phyloP scores from a whole-genome alignment of 2,113 vertebrate genomes.

The Lipophrys pholis region DNA sequence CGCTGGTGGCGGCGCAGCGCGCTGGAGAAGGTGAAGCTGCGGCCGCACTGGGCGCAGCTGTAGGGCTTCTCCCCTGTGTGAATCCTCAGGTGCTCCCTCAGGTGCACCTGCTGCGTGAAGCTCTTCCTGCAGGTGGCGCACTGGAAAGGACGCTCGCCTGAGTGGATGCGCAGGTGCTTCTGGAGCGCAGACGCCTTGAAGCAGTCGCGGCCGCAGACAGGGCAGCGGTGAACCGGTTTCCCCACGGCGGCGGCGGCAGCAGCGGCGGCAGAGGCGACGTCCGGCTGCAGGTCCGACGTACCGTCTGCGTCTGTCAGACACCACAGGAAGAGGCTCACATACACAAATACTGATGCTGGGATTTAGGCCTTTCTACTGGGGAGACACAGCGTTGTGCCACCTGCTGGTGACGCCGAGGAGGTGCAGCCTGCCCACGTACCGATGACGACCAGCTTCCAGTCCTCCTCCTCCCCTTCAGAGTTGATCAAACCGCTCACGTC shows the following conservation, averaged over 20 bases:
- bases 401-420: too few relatives aligned
- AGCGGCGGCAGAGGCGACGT: background rate
- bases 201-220: slow-evolving; percentile 63
- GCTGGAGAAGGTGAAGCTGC: slow-evolving; percentile 73
- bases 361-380: too few relatives aligned
- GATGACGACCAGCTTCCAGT: slow-evolving; percentile 17
- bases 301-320: slow-evolving; percentile 4
- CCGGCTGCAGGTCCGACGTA: background rate
- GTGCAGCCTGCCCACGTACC: slow-evolving; percentile 8
- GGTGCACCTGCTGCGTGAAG: slow-evolving; percentile 70
- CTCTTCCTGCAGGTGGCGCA: slow-evolving; percentile 67
- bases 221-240: slow-evolving; percentile 46
- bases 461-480: slow-evolving; percentile 71
- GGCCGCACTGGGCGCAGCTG: slow-evolving; percentile 53
- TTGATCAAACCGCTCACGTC: slow-evolving; percentile 61
- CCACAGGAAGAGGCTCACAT: background rate
- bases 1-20: slow-evolving; percentile 66
- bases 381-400: too few relatives aligned
- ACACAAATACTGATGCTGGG: too few relatives aligned
- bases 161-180: slow-evolving; percentile 73
- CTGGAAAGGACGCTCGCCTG: slow-evolving; percentile 65
- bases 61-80: slow-evolving; percentile 71
- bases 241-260: background rate
- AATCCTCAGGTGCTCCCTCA: slow-evolving; percentile 71
- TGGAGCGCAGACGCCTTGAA: slow-evolving; percentile 68